Evolutionary conservation across 2,113 vertebrate species (phyloP), one percentile per base, ranked within the genome.

Genomic region (Aythya baeri): DNA sequence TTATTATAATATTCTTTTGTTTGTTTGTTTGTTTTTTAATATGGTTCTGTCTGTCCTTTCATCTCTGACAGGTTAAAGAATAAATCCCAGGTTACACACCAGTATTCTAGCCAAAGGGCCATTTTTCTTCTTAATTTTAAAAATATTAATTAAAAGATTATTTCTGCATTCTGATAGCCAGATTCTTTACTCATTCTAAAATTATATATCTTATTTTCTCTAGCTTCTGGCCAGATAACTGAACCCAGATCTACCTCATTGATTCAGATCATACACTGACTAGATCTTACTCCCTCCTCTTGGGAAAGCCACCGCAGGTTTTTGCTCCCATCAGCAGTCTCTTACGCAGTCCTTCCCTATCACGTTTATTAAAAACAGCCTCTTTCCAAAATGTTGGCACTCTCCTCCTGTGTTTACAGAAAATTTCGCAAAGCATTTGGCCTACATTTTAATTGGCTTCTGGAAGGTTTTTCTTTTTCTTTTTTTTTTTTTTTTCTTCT

Each of bases 371-470:
- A 92, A 90, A 95, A 94, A 83, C 93, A 90, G 46, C 32, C 80
- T 50, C 76, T 93, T 88, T 54, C 70, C 38, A 38, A 61, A 49
- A 81, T 61, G 27, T 1, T 97, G 94, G 88, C 90, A 84, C 54
- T 9, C 49, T 88, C 11, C 49, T 88, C 50, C 86, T 93, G 49
- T 94, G 80, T 96, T 96, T 96, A 93, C 77, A 87, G 90, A 86
- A 86, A 91, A 90, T 87, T 95, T 89, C 84, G 61, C 58, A 36
- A 90, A 93, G 86, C 81, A 89, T 94, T 96, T 97, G 94, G 95
- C 91, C 83, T 91, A 71, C 11, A 6, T 83, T 94, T 94, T 96
- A 94, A 85, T 80, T 94, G 93, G 86, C 86, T 96, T 95, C 81
- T 77, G 66, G 80, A 66, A 72, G 70, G 72, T 49, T 86, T 41